Percentiles rank a stretch among this genome's conserved stretches.
Conservation (phyloP, 2,113 vertebrate species). For the Macquaria ambigua region DNA sequence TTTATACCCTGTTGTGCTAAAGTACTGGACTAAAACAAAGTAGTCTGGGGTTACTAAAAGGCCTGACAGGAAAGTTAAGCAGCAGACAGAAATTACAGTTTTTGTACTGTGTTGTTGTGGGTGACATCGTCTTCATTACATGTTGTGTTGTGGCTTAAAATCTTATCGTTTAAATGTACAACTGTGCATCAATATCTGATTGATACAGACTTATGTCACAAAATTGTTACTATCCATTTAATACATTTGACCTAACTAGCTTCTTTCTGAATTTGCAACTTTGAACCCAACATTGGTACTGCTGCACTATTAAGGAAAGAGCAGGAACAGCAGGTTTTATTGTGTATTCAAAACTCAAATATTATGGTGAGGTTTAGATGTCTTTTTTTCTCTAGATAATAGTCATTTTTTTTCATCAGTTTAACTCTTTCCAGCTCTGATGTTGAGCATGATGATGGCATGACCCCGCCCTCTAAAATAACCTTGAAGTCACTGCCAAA, state of each 20-base stretch:
- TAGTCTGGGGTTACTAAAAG: background rate
- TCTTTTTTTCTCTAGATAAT: background rate
- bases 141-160: background rate
- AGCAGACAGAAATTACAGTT: background rate
- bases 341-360: background rate
- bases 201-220: background rate
- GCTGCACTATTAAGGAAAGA: background rate
- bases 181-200: background rate
- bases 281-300: background rate
- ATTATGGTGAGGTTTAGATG: background rate
- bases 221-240: background rate
- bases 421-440: constrained; percentile 10
- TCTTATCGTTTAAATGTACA: background rate
- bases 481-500: constrained; percentile 49
- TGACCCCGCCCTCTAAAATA: constrained; percentile 49
- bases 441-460: constrained; percentile 38
- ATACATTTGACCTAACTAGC: background rate
- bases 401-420: background rate
- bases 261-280: background rate
- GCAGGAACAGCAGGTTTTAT: background rate
- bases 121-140: background rate
- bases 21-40: background rate
- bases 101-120: background rate
- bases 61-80: background rate
- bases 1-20: background rate